These are phyloP conservation scores for Gymnocheta viridis DNA, from an alignment of 2,888 invertebrate species.

Conservation along the genomic window DNA sequence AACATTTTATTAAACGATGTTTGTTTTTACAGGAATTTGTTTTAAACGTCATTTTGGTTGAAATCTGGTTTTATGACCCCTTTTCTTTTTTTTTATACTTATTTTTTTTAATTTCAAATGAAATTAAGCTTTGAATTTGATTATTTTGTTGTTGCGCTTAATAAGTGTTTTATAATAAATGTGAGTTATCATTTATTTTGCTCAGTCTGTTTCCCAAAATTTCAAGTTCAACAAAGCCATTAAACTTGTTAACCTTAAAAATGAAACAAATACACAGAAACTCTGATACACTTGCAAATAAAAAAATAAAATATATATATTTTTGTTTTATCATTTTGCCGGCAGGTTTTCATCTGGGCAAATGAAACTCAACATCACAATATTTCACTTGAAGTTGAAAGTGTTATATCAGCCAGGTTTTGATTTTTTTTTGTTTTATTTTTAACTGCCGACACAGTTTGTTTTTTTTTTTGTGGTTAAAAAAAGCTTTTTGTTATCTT, in stretches of 20 bases:
- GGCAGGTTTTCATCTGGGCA: conserved; percentile 42
- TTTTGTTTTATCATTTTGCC: conserved; percentile 32
- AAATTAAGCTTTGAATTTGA: conserved; percentile 17
- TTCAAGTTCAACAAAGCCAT: conserved; percentile 70
- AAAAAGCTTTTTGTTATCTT: background rate
- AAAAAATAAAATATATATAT: background rate
- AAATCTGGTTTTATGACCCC: conserved; percentile 63
- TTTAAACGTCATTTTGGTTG: background rate
- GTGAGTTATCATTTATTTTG: conserved; percentile 46
- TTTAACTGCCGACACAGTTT: conserved; percentile 50
- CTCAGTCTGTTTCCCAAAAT: conserved; percentile 23
- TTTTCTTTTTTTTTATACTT: conserved; percentile 39
- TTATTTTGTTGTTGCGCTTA: background rate
- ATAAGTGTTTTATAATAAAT: conserved; percentile 30
- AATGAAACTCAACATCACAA: background rate
- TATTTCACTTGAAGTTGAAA: conserved; percentile 24
- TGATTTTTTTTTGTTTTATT: conserved; percentile 7
- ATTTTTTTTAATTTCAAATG: conserved; percentile 24
- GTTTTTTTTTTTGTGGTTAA: conserved; percentile 26
- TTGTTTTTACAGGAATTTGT: conserved; percentile 34
- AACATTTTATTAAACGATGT: conserved; percentile 18
- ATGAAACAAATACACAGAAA: conserved; percentile 1
- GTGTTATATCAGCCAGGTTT: background rate
- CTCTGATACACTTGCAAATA: background rate
- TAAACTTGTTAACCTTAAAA: conserved; percentile 68